Evolutionary conservation across 2,888 invertebrate species (phyloP).

Genomic region (Amaurobius ferox): DNA sequence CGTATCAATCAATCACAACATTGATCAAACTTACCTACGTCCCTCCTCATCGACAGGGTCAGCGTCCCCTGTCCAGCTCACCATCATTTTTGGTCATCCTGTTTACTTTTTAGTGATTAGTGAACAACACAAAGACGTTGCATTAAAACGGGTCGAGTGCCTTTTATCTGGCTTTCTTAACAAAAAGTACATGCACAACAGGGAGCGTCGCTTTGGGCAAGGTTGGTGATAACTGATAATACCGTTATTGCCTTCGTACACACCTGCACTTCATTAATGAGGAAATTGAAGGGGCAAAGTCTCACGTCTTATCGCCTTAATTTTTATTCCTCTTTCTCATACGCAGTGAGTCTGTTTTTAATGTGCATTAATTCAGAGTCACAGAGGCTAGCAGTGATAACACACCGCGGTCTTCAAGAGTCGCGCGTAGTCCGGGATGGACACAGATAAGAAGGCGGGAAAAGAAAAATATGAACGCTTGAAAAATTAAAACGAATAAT

Average conservation of each 20-base stretch:
- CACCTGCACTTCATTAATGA: constrained; percentile 70
- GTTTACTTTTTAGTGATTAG: neutral
- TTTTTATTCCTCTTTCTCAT: constrained; percentile 12
- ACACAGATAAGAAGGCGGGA: too few relatives aligned
- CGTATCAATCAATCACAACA: neutral
- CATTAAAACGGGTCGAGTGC: constrained; percentile 9
- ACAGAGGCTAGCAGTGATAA: neutral
- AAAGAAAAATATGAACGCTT: too few relatives aligned
- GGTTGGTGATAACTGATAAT: constrained; percentile 64
- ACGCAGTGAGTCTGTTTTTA: constrained; percentile 8
- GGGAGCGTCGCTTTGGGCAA: constrained; percentile 52
- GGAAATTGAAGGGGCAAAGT: constrained; percentile 54
- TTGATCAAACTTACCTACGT: neutral
- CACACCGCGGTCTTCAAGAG: neutral
- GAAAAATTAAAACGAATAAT: too few relatives aligned
- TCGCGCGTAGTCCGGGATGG: too few relatives aligned
- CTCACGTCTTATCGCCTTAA: constrained; percentile 45
- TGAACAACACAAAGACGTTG: constrained; percentile 3
- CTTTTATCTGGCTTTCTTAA: constrained; percentile 39
- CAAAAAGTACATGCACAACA: constrained; percentile 67
- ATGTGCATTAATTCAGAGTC: constrained; percentile 21
- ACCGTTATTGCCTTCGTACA: constrained; percentile 60
- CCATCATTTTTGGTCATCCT: neutral
- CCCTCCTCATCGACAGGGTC: neutral
- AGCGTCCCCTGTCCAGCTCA: neutral